These are phyloP conservation scores for Pterostichus niger DNA, from an alignment of 2,888 invertebrate genomes.

Conservation along the genomic window DNA sequence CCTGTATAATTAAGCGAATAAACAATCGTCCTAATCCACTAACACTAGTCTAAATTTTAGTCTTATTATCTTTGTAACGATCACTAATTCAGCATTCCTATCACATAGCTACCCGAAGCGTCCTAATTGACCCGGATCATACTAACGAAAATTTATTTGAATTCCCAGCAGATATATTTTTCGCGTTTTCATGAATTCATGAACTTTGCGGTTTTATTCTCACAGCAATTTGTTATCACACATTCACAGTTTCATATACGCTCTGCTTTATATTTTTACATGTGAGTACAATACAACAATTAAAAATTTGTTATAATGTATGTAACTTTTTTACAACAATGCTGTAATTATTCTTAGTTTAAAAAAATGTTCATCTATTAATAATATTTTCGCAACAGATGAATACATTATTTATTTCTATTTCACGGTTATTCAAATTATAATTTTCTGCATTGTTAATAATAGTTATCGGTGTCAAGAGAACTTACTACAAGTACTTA, in stretches of 20 bases:
- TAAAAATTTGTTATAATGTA: background rate
- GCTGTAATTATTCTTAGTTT: slow-evolving; percentile 2
- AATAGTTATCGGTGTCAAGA: background rate
- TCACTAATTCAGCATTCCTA: background rate
- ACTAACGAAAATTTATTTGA: slow-evolving; percentile 9
- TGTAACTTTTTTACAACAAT: background rate
- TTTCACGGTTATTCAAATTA: too few species aligned
- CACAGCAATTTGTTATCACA: background rate
- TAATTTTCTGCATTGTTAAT: too few species aligned
- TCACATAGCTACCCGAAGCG: background rate
- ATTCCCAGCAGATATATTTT: slow-evolving; percentile 1
- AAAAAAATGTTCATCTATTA: background rate
- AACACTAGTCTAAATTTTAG: too few species aligned
- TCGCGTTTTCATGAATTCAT: background rate
- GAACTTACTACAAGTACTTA: too few species aligned
- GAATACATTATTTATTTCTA: background rate
- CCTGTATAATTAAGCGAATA: too few species aligned
- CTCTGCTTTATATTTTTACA: background rate
- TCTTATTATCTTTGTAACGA: background rate
- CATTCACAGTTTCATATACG: background rate
- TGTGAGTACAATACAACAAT: slow-evolving; percentile 7
- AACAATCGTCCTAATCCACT: too few species aligned
- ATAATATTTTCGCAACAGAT: background rate
- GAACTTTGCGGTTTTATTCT: background rate
- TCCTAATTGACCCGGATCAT: background rate